Evolutionary conservation across 2,888 invertebrate species (phyloP), one percentile per base, ranked within the genome.

Genomic region (Chironomus riparius): DNA sequence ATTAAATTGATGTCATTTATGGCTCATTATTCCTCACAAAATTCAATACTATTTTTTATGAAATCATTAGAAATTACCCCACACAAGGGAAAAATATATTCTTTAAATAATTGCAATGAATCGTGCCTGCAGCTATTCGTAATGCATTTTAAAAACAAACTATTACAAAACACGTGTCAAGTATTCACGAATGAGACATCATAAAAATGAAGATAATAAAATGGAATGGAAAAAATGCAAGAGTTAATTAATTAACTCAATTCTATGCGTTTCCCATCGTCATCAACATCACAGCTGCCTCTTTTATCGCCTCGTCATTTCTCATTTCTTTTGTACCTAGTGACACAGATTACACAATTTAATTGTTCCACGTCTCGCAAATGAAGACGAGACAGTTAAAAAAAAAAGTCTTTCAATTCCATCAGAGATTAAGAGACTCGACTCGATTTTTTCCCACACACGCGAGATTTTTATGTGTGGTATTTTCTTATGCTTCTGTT

Each of bases 311-410:
- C 13, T 38, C 28, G 28, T 72, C 38, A 28, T 38, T 70, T 50
- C 56, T 50, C 72, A 24, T 70, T 18, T 72, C 15, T 47, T 6
- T 21, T 68, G 18, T 28, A 65, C 48, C 61, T 24, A 74, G 68
- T 74, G 74, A 68, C 74, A 74, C 74, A 74, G 74, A 74, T 74
- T 74, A 74, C 74, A 68, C 38, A 47, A 24, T 38, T 73, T 38
- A 71, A 71, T 71, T 71, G 71, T 71, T 56, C 15, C 56, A 56
- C 18, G 56, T 56, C 56, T 56, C 38, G 10, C 38, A 38, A 38
- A 38, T 38, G 38, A 38, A 38, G 38, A 38, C 38, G 38, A 38
- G 38, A 38, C 38, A 38, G 38, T 38, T 2, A 2, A 38, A 28
- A 28, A n/a, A n/a, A 28, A 47, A 15, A 69, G 70, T 61, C 47